Evolutionary conservation across 1,140 invertebrate species (phyloP).

Genomic region (Pseudomyrmex cubaensis): DNA sequence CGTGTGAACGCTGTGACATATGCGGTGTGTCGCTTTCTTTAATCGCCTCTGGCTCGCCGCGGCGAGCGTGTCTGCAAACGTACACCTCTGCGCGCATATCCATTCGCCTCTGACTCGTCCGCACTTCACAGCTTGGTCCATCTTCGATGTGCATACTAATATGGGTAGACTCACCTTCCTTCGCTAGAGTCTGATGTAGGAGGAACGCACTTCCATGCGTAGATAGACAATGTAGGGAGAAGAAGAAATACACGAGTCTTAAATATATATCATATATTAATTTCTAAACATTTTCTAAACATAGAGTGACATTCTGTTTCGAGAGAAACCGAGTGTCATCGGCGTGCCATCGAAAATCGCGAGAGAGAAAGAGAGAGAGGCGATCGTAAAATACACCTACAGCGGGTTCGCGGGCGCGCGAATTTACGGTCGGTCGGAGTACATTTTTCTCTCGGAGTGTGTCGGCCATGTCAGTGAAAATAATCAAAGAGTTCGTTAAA

Average conservation of each 20-base stretch:
- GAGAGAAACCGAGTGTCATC: too few species aligned
- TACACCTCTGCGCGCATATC: constrained; percentile 23
- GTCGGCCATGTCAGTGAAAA: constrained; percentile 52
- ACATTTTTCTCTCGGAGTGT: constrained; percentile 52
- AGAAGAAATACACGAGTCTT: neutral
- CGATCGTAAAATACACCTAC: constrained; percentile 1
- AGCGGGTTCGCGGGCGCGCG: constrained; percentile 23
- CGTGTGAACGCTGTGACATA: constrained; percentile 86
- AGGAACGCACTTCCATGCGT: neutral
- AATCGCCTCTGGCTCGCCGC: constrained; percentile 75
- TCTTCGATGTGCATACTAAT: neutral
- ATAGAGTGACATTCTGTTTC: too few species aligned
- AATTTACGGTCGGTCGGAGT: constrained; percentile 45
- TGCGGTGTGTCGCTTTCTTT: constrained; percentile 84
- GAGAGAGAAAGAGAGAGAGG: neutral
- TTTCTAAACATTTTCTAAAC: too few species aligned
- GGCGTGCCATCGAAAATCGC: constrained; percentile 2
- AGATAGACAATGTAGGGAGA: neutral
- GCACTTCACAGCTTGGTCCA: constrained; percentile 15
- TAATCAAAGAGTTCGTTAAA: constrained; percentile 59
- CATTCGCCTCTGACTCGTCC: constrained; percentile 69
- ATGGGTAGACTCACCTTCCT: neutral
- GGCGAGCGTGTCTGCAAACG: constrained; percentile 51
- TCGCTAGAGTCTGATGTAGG: neutral
- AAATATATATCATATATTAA: too few species aligned